These are phyloP conservation scores for Formica aserva DNA, from an alignment of 2,888 invertebrate genomes.

Conservation along the genomic window DNA sequence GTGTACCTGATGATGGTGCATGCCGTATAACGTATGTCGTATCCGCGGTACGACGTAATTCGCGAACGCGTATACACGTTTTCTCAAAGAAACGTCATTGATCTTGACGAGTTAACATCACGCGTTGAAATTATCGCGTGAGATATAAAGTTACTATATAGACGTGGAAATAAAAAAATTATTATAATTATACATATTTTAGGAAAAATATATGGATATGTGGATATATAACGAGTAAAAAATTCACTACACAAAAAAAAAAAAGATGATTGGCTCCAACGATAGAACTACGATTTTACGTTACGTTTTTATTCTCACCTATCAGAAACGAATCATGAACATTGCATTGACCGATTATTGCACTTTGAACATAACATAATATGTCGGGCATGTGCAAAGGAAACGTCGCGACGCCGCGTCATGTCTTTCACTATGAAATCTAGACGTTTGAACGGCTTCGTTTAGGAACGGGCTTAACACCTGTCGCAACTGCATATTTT, in stretches of 20 bases:
- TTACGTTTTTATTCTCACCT: background rate
- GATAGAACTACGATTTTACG: background rate
- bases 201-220: background rate
- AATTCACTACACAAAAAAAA: background rate
- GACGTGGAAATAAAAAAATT: background rate
- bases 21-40: background rate
- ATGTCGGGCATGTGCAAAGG: slow-evolving; percentile 27
- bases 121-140: background rate
- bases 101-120: background rate
- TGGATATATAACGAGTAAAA: background rate
- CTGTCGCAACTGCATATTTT: slow-evolving; percentile 77
- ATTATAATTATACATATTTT: background rate
- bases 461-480: slow-evolving; percentile 84
- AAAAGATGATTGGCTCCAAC: background rate
- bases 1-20: slow-evolving; percentile 47
- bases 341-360: background rate
- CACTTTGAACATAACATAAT: background rate
- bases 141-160: background rate
- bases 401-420: slow-evolving; percentile 51
- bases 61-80: slow-evolving; percentile 5
- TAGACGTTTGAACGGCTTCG: slow-evolving; percentile 82
- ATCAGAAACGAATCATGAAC: background rate
- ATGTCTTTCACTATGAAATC: slow-evolving; percentile 72
- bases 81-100: slow-evolving; percentile 14
- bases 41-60: slow-evolving; percentile 26